Evolutionary conservation across 2,113 vertebrate genomes (phyloP).

Genomic region (Isurus oxyrinchus): DNA sequence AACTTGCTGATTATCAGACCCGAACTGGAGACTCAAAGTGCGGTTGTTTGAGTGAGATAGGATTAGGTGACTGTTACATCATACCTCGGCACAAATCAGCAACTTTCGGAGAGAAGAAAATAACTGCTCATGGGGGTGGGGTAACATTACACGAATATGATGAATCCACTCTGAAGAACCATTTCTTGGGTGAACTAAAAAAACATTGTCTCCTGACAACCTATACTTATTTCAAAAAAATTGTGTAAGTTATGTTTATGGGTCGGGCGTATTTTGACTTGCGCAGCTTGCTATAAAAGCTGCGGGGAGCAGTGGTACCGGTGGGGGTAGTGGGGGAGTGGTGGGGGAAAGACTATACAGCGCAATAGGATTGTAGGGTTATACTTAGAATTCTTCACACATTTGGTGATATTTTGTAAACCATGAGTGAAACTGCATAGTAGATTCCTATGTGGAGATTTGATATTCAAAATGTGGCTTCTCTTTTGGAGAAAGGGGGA

Average conservation of each 20-base stretch:
- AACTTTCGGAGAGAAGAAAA: conserved; percentile 25
- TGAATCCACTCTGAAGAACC: conserved; percentile 13
- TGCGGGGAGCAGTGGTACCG: not conserved
- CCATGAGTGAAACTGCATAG: not conserved
- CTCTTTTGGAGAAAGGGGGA: not conserved
- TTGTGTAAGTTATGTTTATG: conserved; percentile 8
- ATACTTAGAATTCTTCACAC: not conserved
- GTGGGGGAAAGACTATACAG: not conserved
- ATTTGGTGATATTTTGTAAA: not conserved
- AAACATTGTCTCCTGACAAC: not conserved
- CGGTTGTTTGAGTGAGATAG: not conserved
- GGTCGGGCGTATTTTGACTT: not conserved
- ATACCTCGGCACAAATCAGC: not conserved
- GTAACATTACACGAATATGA: conserved; percentile 18
- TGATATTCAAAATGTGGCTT: not conserved
- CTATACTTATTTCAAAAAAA: not conserved
- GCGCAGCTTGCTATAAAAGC: not conserved
- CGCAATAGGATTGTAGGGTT: not conserved
- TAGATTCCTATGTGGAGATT: not conserved
- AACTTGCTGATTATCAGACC: not conserved
- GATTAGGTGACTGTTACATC: not conserved
- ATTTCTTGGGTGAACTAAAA: conserved; percentile 3
- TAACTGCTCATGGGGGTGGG: conserved; percentile 22
- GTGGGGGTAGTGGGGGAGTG: not conserved
- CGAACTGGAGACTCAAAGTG: not conserved